phyloP scores from a whole-genome alignment of 2,797 vertebrate species.

The Sebastes matsubarae region DNA sequence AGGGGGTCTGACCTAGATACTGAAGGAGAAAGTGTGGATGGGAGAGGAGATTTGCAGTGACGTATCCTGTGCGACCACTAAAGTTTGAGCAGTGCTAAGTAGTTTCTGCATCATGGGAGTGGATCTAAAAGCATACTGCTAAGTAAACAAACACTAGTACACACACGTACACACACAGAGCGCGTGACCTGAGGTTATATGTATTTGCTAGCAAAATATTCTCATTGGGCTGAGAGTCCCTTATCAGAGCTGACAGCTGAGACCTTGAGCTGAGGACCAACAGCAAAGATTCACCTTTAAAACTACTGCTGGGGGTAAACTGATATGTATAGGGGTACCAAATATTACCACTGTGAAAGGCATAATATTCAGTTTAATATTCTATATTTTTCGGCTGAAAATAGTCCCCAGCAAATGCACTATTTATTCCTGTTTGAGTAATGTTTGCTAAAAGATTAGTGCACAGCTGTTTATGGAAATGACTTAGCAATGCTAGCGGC shows the following conservation, averaged over 20 bases:
- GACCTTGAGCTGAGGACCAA: constrained; percentile 33
- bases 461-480: too few species aligned
- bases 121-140: constrained; percentile 22
- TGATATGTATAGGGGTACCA: background rate
- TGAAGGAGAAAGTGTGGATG: constrained; percentile 16
- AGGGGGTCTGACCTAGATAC: constrained; percentile 72
- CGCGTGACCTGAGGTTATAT: constrained; percentile 10
- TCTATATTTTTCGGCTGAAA: background rate
- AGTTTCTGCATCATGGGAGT: constrained; percentile 26
- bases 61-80: constrained; percentile 19
- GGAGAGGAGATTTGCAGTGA: constrained; percentile 22
- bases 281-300: background rate
- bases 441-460: background rate
- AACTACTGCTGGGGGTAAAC: background rate
- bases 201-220: constrained; percentile 29
- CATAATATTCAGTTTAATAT: background rate
- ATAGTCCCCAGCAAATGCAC: background rate
- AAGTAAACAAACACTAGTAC: constrained; percentile 5
- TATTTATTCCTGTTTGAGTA: background rate
- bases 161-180: background rate
- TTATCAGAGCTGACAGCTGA: constrained; percentile 29
- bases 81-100: constrained; percentile 26
- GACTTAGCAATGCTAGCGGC: too few species aligned
- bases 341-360: background rate
- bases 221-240: background rate